Conservation (phyloP, 2,113 vertebrate species). For the Blennius ocellaris region DNA sequence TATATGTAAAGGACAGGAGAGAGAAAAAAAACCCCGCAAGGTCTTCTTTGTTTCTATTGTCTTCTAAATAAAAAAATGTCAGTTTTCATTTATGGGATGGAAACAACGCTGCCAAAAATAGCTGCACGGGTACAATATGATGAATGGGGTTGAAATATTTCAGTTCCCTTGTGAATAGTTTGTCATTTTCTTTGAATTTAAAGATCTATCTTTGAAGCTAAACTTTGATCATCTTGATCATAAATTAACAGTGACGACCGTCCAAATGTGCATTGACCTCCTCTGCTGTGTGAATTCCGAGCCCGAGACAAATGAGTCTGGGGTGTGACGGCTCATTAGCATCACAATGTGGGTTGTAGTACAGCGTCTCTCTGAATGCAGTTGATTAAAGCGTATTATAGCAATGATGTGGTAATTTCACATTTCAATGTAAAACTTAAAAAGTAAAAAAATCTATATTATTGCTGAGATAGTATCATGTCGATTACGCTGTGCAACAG, state of each 20-base stretch:
- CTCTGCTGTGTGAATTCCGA: slow-evolving; percentile 14
- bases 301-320: slow-evolving; percentile 28
- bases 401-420: not conserved
- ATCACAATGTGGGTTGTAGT: slow-evolving; percentile 40
- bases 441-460: too few relatives aligned
- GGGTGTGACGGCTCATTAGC: slow-evolving; percentile 56
- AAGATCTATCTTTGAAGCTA: slow-evolving; percentile 21
- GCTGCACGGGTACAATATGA: slow-evolving; percentile 40
- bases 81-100: slow-evolving; percentile 21
- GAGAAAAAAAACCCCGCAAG: slow-evolving; percentile 14
- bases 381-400: slow-evolving; percentile 12
- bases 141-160: slow-evolving; percentile 4
- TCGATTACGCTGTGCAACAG: not conserved
- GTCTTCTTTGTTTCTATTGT: slow-evolving; percentile 34
- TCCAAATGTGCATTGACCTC: slow-evolving; percentile 39
- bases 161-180: slow-evolving; percentile 13
- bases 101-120: slow-evolving; percentile 5
- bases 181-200: slow-evolving; percentile 18
- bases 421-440: too few relatives aligned
- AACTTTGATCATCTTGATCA: slow-evolving; percentile 20
- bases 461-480: not conserved
- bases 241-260: slow-evolving; percentile 49
- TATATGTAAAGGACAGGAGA: slow-evolving; percentile 17
- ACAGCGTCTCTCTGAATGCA: slow-evolving; percentile 19
- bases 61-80: slow-evolving; percentile 7